Evolutionary conservation across 2,797 vertebrate species (phyloP).

Genomic region (Sphenodon punctatus): DNA sequence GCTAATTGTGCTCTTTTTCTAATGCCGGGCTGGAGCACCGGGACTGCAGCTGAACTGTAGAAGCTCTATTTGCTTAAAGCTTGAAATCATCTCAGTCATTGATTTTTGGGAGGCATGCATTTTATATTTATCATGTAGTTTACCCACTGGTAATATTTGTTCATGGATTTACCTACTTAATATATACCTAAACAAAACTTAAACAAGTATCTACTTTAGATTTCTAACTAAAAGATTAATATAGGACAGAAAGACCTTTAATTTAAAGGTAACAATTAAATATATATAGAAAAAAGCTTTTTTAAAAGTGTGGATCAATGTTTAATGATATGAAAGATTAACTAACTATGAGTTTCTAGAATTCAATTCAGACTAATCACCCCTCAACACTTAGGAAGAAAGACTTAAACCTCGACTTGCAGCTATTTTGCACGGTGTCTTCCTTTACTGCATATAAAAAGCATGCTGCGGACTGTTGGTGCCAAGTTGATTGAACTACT

Average conservation of each 20-base stretch:
- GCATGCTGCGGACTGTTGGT: not conserved
- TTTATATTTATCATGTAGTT: not conserved
- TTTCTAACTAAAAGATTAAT: not conserved
- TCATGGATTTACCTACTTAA: slow-evolving; percentile 12
- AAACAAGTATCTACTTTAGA: not conserved
- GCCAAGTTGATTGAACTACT: not conserved
- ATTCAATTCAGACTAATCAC: slow-evolving; percentile 52
- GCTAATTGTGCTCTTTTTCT: slow-evolving; percentile 17
- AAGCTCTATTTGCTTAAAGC: slow-evolving; percentile 6
- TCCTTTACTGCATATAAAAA: slow-evolving; percentile 14
- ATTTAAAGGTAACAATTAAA: not conserved
- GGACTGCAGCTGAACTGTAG: not conserved
- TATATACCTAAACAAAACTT: not conserved
- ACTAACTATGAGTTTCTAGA: slow-evolving; percentile 35
- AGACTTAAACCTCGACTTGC: slow-evolving; percentile 11
- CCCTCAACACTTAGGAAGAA: slow-evolving; percentile 46
- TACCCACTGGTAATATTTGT: not conserved
- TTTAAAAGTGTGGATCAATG: slow-evolving; percentile 43
- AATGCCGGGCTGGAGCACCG: not conserved
- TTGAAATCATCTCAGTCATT: slow-evolving; percentile 30
- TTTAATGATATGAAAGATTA: slow-evolving; percentile 60
- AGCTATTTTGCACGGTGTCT: slow-evolving; percentile 14
- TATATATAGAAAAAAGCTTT: slow-evolving; percentile 3
- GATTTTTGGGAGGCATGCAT: slow-evolving; percentile 8
- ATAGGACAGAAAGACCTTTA: not conserved